Base-by-base conservation (phyloP, 2,888 invertebrate genomes). In the Dryobotodes eremita region DNA sequence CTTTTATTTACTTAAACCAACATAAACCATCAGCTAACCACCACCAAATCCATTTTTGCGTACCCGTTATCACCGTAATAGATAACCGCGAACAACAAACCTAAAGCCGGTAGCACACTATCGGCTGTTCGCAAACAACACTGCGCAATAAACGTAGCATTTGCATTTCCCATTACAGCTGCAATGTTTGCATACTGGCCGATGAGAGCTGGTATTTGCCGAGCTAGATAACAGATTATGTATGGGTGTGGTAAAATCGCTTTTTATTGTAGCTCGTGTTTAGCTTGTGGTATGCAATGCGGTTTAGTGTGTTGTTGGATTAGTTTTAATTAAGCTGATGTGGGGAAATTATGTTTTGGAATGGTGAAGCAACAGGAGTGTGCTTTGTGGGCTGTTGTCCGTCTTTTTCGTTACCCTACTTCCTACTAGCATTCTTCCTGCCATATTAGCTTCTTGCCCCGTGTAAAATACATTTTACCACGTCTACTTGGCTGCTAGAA, bases 91-190 rank as follows among this genome's bases (percentile, higher is more conserved):
- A 75, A 74, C 83, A 86, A 62, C 76, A 70, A 65, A 75, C 77
- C 82, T 86, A 87, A 89, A 89, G 85, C 84, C 75, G 31, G 82
- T 85, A 70, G 82, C 87, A 87, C 85, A 88, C 90, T 89, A 87
- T 90, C 88, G 73, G 66, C 70, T 84, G 69, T 89, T 70, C 71
- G 81, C 87, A 90, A 88, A 91, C 87, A 90, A 85, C 88, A 83
- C 57, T 62, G 69, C 53, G 90, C 91, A 88, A 90, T 90, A 89
- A 91, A 87, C 88, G 86, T 82, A 86, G 86, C 88, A 91, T 91
- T 91, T 91, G 91, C 91, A 90, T 89, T 91, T 88, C 88, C 90
- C 91, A 91, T 91, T 91, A 91, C 83, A 70, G 74, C 62, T 80
- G 82, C 86, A 83, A 80, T 90, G 87, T 89, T 86, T 88, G 86